These are phyloP conservation scores for Chelonoidis abingdonii DNA, from an alignment of 2,113 vertebrate genomes.

Conservation along the genomic window DNA sequence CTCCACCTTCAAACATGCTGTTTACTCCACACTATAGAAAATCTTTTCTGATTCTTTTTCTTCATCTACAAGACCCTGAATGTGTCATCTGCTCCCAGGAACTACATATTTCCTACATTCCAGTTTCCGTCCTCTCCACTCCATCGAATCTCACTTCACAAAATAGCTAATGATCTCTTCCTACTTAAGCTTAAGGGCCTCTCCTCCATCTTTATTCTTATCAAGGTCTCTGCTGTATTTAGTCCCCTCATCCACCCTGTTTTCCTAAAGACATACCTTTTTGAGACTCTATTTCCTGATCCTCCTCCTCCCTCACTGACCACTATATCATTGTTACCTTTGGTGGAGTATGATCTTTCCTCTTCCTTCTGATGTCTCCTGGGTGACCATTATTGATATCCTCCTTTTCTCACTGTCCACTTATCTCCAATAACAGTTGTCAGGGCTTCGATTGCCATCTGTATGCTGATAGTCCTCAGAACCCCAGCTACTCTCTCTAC, in stretches of 20 bases:
- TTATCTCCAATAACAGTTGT: background rate
- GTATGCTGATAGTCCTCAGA: background rate
- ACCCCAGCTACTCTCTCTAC: accelerated
- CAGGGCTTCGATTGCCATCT: background rate
- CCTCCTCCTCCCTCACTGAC: background rate
- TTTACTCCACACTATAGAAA: background rate
- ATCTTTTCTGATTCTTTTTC: background rate
- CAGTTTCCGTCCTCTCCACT: background rate
- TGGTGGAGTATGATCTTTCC: background rate
- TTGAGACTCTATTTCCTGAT: background rate
- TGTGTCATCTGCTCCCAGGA: background rate
- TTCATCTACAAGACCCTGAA: background rate
- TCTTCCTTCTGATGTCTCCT: accelerated
- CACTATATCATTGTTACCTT: background rate
- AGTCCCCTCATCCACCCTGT: background rate
- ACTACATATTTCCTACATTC: background rate
- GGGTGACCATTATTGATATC: background rate
- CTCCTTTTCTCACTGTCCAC: background rate
- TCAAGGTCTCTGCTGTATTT: background rate
- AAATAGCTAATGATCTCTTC: background rate
- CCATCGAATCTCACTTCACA: background rate
- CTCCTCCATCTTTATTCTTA: background rate
- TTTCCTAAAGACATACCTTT: accelerated
- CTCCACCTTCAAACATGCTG: accelerated
- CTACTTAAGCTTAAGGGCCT: accelerated